phyloP scores from a whole-genome alignment of 2,888 invertebrate genomes.

The Tribolium freemani region DNA sequence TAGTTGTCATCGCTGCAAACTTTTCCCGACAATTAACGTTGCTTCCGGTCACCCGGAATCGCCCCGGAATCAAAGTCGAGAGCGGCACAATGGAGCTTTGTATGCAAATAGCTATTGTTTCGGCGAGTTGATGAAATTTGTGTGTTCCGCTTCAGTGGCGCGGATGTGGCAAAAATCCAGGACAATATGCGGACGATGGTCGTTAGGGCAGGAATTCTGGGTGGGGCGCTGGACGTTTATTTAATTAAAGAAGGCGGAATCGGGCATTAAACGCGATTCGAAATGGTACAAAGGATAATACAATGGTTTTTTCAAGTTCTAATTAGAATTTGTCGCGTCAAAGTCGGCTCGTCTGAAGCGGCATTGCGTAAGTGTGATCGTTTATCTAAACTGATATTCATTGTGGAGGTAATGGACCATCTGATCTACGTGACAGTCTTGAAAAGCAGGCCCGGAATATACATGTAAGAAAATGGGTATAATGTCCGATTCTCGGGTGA shows the following conservation, averaged over 20 bases:
- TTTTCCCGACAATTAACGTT: constrained; percentile 30
- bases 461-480: constrained; percentile 9
- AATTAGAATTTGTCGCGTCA: not conserved
- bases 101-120: constrained; percentile 60
- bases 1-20: constrained; percentile 11
- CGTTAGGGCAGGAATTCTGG: constrained; percentile 4
- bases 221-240: not conserved
- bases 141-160: constrained; percentile 54
- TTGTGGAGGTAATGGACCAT: constrained; percentile 41
- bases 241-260: constrained; percentile 2
- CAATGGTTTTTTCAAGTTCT: not conserved
- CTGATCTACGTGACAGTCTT: constrained; percentile 42
- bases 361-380: constrained; percentile 35
- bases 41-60: constrained; percentile 40
- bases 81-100: constrained; percentile 59
- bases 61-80: constrained; percentile 45
- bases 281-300: not conserved
- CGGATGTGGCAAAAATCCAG: constrained; percentile 46
- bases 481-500: constrained; percentile 23
- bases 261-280: not conserved
- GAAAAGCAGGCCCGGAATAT: constrained; percentile 1
- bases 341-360: constrained; percentile 11
- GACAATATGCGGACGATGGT: constrained; percentile 38
- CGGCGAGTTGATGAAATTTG: constrained; percentile 59
- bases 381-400: constrained; percentile 42